Evolutionary conservation across 64 coral and sea anemone species (phyloP).

Genomic region (Cladopsammia gracilis): DNA sequence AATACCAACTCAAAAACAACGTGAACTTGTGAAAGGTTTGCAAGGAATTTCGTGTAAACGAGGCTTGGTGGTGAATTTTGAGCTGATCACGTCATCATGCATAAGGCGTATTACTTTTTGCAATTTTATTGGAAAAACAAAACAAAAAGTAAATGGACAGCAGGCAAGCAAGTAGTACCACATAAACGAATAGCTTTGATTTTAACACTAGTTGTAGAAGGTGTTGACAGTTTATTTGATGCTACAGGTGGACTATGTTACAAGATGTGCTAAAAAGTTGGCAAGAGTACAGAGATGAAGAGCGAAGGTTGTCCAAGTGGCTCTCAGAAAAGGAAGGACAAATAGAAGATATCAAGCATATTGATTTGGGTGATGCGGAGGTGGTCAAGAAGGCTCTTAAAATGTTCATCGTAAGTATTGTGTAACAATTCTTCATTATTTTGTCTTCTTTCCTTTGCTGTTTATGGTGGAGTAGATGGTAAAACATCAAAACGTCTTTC

Average conservation of each 20-base stretch:
- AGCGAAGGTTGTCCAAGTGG: constrained; percentile 87
- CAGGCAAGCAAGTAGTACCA: neutral
- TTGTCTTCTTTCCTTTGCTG: neutral
- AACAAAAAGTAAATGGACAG: too few relatives aligned
- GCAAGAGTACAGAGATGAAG: constrained; percentile 96
- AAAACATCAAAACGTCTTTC: too few relatives aligned
- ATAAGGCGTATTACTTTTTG: too few relatives aligned
- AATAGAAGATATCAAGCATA: constrained; percentile 78
- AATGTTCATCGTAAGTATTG: constrained; percentile 62
- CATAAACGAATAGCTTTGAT: neutral
- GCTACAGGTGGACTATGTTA: constrained; percentile 83
- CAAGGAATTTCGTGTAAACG: too few relatives aligned
- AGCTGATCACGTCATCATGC: too few relatives aligned
- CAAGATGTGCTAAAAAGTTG: constrained; percentile 93
- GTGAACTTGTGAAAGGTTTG: too few relatives aligned
- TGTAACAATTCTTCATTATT: neutral
- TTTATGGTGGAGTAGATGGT: neutral
- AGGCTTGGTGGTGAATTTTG: too few relatives aligned
- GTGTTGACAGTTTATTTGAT: neutral
- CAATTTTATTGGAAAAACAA: too few relatives aligned
- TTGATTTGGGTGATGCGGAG: constrained; percentile 85
- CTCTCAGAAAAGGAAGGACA: constrained; percentile 88
- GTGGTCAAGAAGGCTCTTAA: constrained; percentile 71
- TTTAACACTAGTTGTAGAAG: too few relatives aligned
- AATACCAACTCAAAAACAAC: too few relatives aligned